Evolutionary conservation across 2,797 vertebrate genomes (phyloP), one percentile per base, ranked within the genome.

Genomic region (Cuculus canorus): DNA sequence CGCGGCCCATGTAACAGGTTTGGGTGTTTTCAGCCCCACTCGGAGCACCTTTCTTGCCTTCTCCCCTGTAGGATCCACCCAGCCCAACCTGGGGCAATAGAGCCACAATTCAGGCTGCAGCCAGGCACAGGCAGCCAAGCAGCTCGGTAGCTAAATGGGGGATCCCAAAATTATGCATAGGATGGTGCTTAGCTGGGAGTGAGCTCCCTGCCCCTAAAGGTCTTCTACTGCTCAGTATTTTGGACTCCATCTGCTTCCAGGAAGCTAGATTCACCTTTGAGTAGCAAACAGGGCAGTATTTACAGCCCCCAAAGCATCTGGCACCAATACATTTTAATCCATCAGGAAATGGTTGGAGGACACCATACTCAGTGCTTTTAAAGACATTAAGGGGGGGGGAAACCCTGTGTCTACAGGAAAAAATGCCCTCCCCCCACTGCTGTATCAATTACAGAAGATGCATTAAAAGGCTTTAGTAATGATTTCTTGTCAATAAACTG

Each of bases 401-500:
- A 17, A 2, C 3, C 15, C 47, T 81, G 43, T 30, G 2, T 80
- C 60, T 75, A 52, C 69, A 87, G 63, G 23, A 89, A 83, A 84
- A 81, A 14, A 2, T 7, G 7, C 11, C 33, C 56, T 68, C 47
- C 48, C 39, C 33, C n/a, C 68, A 24, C 11, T 10, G 8, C 69
- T 56, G n/a, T 94, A 92, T 95, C 86, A 77, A 72, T 95, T 96
- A 91, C 92, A 90, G 63, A 56, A 83, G 57, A 89, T 64, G 60
- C 85, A 90, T 85, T 97, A 95, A 93, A 88, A 90, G 75, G 85
- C 83, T 92, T 94, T 17, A 91, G 86, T 66, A 94, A 91, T 5
- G 86, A 96, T 96, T 96, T 92, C 81, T 90, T 79, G 78, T 96
- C 91, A 88, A 92, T 93, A 96, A 92, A 23, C 63, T 43, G 48